Conservation (phyloP, 30 jellyfish, hydroid and myxozoan species). For the Mastigias papua region DNA sequence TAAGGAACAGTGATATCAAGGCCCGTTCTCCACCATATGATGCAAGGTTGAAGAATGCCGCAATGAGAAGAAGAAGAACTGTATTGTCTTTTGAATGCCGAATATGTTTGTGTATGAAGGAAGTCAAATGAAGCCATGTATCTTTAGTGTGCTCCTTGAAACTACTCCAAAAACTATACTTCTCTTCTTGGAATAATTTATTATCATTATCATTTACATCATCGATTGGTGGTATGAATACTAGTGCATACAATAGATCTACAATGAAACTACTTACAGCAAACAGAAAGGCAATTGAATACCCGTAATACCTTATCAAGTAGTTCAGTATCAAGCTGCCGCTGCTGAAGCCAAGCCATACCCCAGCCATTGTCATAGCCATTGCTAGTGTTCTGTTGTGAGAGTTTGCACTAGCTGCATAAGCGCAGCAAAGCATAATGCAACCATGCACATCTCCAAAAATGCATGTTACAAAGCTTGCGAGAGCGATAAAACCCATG, state of each 20-base stretch:
- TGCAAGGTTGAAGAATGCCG: background rate
- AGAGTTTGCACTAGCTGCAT: conserved; percentile 27
- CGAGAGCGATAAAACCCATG: conserved; percentile 32
- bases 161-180: background rate
- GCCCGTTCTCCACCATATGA: background rate
- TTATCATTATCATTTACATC: background rate
- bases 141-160: background rate
- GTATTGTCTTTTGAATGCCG: background rate
- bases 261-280: background rate
- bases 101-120: background rate
- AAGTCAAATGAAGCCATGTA: background rate
- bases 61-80: background rate
- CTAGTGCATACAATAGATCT: background rate
- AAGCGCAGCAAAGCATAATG: conserved; percentile 35
- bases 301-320: conserved; percentile 37
- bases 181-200: background rate
- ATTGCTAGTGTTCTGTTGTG: conserved; percentile 34
- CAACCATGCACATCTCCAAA: conserved; percentile 54
- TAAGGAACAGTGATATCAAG: background rate
- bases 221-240: background rate
- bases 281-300: conserved; percentile 18
- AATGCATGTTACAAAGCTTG: conserved; percentile 5
- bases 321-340: conserved; percentile 26
- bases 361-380: conserved; percentile 27
- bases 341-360: conserved; percentile 17